These are phyloP conservation scores for Cryptoblepharus egeriae DNA, from an alignment of 2,797 vertebrate species.

Conservation along the genomic window DNA sequence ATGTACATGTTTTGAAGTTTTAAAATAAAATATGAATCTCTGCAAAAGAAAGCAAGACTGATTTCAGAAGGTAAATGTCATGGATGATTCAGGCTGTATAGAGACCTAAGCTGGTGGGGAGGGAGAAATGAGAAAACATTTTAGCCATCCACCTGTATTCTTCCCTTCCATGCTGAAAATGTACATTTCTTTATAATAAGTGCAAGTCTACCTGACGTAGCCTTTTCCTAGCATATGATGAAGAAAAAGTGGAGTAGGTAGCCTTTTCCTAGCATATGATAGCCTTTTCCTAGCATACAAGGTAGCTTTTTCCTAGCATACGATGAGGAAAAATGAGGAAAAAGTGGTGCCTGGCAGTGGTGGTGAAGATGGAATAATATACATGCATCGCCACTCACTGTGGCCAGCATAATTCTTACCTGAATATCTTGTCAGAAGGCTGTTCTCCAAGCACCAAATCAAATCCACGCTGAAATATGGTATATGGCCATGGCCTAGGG, in stretches of 20 bases:
- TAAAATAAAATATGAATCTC: background rate
- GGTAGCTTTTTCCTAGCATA: background rate
- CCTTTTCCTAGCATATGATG: background rate
- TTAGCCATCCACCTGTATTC: background rate
- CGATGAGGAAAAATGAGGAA: no score
- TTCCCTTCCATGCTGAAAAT: background rate
- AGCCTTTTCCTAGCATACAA: no score
- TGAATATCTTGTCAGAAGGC: constrained; percentile 98
- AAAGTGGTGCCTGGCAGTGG: no score
- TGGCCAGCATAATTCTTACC: constrained; percentile 78
- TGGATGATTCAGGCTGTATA: background rate
- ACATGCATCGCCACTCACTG: background rate
- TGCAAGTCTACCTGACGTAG: background rate
- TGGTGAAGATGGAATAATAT: background rate
- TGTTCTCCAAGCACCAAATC: constrained; percentile 98
- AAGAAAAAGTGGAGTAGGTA: no score
- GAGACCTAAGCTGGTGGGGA: no score
- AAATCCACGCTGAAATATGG: constrained; percentile 98
- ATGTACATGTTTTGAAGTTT: background rate
- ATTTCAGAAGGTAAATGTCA: background rate
- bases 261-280: no score
- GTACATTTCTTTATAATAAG: no score
- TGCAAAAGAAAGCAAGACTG: background rate
- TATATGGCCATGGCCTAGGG: constrained; percentile 96
- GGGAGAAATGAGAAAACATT: no score